Base-by-base conservation (phyloP, 2,888 invertebrate species). In the Pandemis corylana region DNA sequence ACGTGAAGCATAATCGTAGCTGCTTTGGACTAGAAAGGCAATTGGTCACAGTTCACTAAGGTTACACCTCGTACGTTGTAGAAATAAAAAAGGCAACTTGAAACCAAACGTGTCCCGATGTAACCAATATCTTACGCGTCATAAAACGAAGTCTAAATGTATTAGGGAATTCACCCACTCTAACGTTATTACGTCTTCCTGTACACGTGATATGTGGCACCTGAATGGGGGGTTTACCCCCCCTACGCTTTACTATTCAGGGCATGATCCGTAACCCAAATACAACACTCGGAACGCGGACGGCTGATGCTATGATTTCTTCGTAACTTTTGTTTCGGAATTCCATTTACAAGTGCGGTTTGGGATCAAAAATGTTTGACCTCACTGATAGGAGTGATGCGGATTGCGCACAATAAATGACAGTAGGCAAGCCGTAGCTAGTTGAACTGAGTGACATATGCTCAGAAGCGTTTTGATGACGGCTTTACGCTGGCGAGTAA, bases 111-210 rank as follows among this genome's bases (percentile, higher is more conserved):
- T 49, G 5, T 51, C 4, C 51, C n/a, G 51, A 53, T 20, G 20
- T 56, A 12, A 56, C 9, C 20, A 20, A 20, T 56, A 56, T 20
- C 20, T 56, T 20, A 20, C 20, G n/a, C 20, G 9, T 12, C 13
- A 12, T 36, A 36, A 61, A 13, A 42, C 63, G 10, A 15, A 13
- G 49, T 13, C 42, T 63, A 70, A 64, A 7, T 28, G 53, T 53
- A 53, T 71, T 71, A 71, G 28, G 44, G 61, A 53, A 71, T 64
- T 53, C 51, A 44, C 53, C 70, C 70, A 65, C n/a, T 15, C 59
- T 62, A 41, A 69, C 59, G 13, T 44, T 69, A 69, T 41, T 49
- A 69, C 36, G 36, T 51, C 36, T 61, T 0, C n/a, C 62, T 41
- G 41, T 51, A 61, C 5, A 44, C 62, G 62, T 62, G 69, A 49